Conservation (phyloP, 2,888 invertebrate species). For the Pantelozetes paolii region DNA sequence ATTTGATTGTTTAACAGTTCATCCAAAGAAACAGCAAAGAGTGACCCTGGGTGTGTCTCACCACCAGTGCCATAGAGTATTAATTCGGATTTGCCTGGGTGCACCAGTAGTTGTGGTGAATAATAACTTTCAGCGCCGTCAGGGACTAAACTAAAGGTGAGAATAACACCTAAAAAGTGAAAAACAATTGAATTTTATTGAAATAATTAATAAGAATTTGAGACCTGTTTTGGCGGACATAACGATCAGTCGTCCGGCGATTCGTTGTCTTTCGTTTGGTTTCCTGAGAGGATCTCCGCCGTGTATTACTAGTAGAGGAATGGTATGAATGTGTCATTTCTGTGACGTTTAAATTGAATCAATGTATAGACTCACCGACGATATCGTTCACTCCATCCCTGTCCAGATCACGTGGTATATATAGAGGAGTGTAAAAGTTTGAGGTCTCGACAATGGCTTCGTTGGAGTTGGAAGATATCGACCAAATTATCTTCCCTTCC, state of each 20-base stretch:
- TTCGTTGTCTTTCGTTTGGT: constrained; percentile 53
- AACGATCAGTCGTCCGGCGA: constrained; percentile 64
- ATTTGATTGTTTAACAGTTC: constrained; percentile 52
- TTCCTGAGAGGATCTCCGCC: constrained; percentile 57
- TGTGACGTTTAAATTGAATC: neutral
- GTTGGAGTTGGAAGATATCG: neutral
- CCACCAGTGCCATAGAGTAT: constrained; percentile 70
- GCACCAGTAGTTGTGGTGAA: constrained; percentile 64
- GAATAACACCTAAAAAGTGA: constrained; percentile 35
- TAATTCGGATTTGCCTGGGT: constrained; percentile 60
- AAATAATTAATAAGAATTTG: constrained; percentile 46
- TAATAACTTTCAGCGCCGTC: constrained; percentile 66
- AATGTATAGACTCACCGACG: constrained; percentile 52
- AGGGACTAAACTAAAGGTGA: constrained; percentile 59
- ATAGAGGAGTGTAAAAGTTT: constrained; percentile 65
- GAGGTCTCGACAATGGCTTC: constrained; percentile 46
- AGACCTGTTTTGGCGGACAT: constrained; percentile 66
- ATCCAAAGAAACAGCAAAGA: constrained; percentile 63
- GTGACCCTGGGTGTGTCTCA: constrained; percentile 66
- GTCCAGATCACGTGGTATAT: constrained; percentile 63
- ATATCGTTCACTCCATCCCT: constrained; percentile 63
- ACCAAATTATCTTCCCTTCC: constrained; percentile 42
- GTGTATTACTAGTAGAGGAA: constrained; percentile 64
- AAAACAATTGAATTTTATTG: constrained; percentile 51
- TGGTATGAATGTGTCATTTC: neutral